Evolutionary conservation across 2,888 invertebrate genomes (phyloP), one percentile per base, ranked within the genome.

Genomic region (Therioaphis trifolii): DNA sequence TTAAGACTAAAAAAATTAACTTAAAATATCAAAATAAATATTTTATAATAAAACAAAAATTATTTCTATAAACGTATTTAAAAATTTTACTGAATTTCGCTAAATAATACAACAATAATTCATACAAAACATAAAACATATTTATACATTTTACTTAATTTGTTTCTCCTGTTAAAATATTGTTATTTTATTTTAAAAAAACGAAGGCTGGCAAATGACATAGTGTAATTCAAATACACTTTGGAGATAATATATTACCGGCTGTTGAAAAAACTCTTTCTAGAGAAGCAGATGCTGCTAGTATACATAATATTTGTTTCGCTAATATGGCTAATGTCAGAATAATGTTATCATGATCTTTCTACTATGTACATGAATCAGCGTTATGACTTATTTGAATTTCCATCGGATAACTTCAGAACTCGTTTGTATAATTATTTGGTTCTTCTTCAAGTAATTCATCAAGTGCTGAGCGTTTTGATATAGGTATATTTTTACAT

Each of bases 291-390:
- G n/a, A n/a, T n/a, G n/a, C n/a, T n/a, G n/a, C n/a, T n/a, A n/a
- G n/a, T n/a, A n/a, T n/a, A 71, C 69, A 71, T 71, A 71, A 71
- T 71, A 71, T 71, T 46, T 68, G 68, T 46, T 46, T 68, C n/a
- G 69, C 69, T 71, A 71, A 46, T 24, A 71, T 58, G 58, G 58
- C 58, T 7, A 71, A 46, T 24, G 69, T 18, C 46, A 46, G 14
- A 0, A 5, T 46, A 71, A 71, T 71, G 46, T 71, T 71, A 46
- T 71, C 69, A 71, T 71, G 69, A 71, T 71, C 43, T 71, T 71
- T 71, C 46, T 46, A 43, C 46, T 46, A 71, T 71, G 15, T 15
- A 71, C 69, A 71, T 24, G 69, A 46, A 71, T 71, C 69, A 14
- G 43, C 69, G 46, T 71, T 71, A 46, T 71, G 69, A 71, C 21